phyloP scores from a whole-genome alignment of 1,140 invertebrate genomes.

The Chlorops oryzae region DNA sequence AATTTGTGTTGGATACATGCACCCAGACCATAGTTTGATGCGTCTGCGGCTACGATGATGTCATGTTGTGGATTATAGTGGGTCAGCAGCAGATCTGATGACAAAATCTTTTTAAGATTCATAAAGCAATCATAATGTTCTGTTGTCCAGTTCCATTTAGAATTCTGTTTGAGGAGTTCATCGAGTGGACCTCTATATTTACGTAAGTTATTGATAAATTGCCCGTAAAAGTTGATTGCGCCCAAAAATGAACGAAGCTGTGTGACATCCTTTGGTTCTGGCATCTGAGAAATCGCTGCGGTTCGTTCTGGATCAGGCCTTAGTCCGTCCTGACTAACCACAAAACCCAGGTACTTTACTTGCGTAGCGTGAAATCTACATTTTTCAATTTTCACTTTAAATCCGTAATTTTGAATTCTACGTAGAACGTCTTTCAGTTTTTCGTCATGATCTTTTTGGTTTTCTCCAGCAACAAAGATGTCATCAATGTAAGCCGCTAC shows the following conservation, averaged over 20 bases:
- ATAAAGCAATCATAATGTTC: slow-evolving; percentile 3
- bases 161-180: slow-evolving; percentile 11
- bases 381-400: slow-evolving; percentile 7
- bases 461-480: slow-evolving; percentile 7
- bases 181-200: slow-evolving; percentile 32
- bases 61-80: slow-evolving; percentile 13
- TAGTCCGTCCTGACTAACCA: slow-evolving; percentile 39
- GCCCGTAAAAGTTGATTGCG: slow-evolving; percentile 25
- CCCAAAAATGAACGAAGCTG: slow-evolving; percentile 24
- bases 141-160: slow-evolving; percentile 5
- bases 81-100: slow-evolving; percentile 5
- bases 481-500: slow-evolving; percentile 5
- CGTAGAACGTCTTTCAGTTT: slow-evolving; percentile 5
- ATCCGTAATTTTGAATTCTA: slow-evolving; percentile 8
- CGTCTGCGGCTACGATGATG: slow-evolving; percentile 10
- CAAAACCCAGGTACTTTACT: slow-evolving; percentile 46
- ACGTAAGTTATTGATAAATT: slow-evolving; percentile 17
- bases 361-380: slow-evolving; percentile 6
- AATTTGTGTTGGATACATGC: slow-evolving; percentile 29
- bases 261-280: slow-evolving; percentile 4
- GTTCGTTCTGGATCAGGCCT: slow-evolving; percentile 34
- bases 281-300: slow-evolving; percentile 23
- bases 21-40: slow-evolving; percentile 15
- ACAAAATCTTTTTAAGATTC: slow-evolving; percentile 6
- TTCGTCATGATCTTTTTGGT: slow-evolving; percentile 1